Evolutionary conservation across 1,140 invertebrate species (phyloP).

Genomic region (Camponotus floridanus): DNA sequence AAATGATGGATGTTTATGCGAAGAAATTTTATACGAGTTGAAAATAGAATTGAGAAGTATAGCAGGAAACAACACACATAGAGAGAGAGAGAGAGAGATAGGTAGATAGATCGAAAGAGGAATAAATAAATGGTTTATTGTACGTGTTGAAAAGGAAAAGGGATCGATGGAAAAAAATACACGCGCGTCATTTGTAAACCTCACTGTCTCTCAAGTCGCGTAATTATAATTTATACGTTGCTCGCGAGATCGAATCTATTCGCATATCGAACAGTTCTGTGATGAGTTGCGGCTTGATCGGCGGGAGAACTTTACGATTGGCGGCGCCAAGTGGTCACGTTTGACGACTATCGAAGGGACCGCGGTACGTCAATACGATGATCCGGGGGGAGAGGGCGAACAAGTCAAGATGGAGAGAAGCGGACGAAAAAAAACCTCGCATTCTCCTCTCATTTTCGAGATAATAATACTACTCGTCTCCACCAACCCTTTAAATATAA

Average conservation of each 20-base stretch:
- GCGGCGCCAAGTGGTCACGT: conserved; percentile 79
- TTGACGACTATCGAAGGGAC: conserved; percentile 75
- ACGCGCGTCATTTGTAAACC: too few relatives aligned
- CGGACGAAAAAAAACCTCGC: conserved; percentile 45
- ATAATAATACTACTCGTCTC: conserved; percentile 78
- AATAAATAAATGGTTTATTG: conserved; percentile 1
- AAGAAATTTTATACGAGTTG: not conserved
- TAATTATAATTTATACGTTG: conserved; percentile 52
- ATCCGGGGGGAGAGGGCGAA: conserved; percentile 8
- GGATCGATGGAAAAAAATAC: conserved; percentile 10
- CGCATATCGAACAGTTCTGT: conserved; percentile 25
- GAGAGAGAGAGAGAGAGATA: not conserved
- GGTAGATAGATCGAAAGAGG: too few relatives aligned
- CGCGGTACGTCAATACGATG: conserved; percentile 31
- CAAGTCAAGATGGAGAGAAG: conserved; percentile 21
- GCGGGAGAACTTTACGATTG: conserved; percentile 82
- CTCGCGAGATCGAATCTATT: conserved; percentile 32
- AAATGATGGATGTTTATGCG: not conserved
- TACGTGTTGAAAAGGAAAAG: not conserved
- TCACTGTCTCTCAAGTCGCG: not conserved
- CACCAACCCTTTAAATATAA: conserved; percentile 79
- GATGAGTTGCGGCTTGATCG: conserved; percentile 75
- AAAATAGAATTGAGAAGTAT: not conserved
- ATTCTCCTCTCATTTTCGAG: conserved; percentile 61
- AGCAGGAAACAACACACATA: too few relatives aligned